Conservation (phyloP, 2,888 invertebrate genomes). For the Rhynchonema sp. region DNA sequence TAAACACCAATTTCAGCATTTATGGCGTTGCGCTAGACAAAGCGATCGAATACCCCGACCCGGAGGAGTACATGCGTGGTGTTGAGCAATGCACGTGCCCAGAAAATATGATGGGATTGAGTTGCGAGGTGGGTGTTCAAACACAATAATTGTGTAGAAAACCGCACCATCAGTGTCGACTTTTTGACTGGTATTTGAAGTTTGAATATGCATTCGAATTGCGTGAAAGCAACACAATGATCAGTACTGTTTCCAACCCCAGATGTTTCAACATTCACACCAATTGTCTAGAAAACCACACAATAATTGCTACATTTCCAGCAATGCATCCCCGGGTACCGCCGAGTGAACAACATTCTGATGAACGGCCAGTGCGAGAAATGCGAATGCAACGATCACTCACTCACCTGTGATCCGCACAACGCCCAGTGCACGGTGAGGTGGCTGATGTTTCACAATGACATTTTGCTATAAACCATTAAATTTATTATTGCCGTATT, state of each 20-base stretch:
- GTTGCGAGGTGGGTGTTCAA: too few species aligned
- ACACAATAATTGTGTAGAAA: too few species aligned
- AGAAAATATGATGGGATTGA: conserved; percentile 54
- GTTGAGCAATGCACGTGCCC: conserved; percentile 68
- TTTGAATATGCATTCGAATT: too few species aligned
- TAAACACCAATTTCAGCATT: conserved; percentile 15
- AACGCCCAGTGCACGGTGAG: conserved; percentile 39
- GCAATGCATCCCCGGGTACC: conserved; percentile 62
- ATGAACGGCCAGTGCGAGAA: conserved; percentile 49
- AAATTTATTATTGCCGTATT: background rate
- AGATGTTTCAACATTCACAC: too few species aligned
- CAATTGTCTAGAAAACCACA: too few species aligned
- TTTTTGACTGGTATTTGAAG: too few species aligned
- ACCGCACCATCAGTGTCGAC: too few species aligned
- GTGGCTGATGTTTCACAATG: too few species aligned
- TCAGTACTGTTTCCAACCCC: too few species aligned
- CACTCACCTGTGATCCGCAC: conserved; percentile 62
- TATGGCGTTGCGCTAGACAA: conserved; percentile 19
- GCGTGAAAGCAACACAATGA: too few species aligned
- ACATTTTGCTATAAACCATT: too few species aligned
- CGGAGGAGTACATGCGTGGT: conserved; percentile 14
- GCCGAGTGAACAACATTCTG: conserved; percentile 36
- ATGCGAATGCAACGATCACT: conserved; percentile 68
- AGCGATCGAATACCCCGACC: conserved; percentile 9
- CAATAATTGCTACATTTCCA: too few species aligned